Base-by-base conservation (phyloP, 2,888 invertebrate species). In the Ametastegia equiseti region DNA sequence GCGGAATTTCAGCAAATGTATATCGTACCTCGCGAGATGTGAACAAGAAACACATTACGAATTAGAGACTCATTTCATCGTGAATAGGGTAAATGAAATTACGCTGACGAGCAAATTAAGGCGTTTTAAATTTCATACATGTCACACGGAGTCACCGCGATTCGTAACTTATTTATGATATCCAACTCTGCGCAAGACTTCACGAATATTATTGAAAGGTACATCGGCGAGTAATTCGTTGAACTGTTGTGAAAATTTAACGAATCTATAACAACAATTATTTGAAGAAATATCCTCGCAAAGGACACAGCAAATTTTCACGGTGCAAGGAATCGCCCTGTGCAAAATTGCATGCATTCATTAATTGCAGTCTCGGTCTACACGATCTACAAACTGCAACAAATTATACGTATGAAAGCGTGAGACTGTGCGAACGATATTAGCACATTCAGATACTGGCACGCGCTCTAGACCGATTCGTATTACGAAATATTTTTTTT, bases 151-250 rank as follows among this genome's bases (percentile, higher is more conserved):
- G 65, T 67, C 65, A 67, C 39, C n/a, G 65, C 23, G 65, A 67
- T 67, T 67, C 39, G 65, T 67, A 39, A 67, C 19, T 67, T 67
- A n/a, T 67, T 67, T 23, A 19, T 67, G 39, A 39, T n/a, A 23
- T 67, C 65, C 7, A 7, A 39, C 11, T 0, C 23, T 19, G 19
- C 39, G n/a, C 65, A 39, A 19, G 65, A 39, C n/a, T n/a, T n/a
- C 39, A n/a, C 36, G 65, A 67, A 67, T 67, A 67, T 7, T 67
- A 67, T 39, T 67, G 65, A 39, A 67, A 67, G 30, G 15, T 60
- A 60, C 27, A 67, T 36, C 19, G 19, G 39, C 65, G 2, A 67
- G 36, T 39, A n/a, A n/a, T n/a, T n/a, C n/a, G n/a, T n/a, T n/a
- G n/a, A n/a, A n/a, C n/a, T n/a, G n/a, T n/a, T n/a, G n/a, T n/a